These are phyloP conservation scores for Saguinus imperator DNA, from an alignment of 2,113 vertebrate genomes.

Conservation along the genomic window DNA sequence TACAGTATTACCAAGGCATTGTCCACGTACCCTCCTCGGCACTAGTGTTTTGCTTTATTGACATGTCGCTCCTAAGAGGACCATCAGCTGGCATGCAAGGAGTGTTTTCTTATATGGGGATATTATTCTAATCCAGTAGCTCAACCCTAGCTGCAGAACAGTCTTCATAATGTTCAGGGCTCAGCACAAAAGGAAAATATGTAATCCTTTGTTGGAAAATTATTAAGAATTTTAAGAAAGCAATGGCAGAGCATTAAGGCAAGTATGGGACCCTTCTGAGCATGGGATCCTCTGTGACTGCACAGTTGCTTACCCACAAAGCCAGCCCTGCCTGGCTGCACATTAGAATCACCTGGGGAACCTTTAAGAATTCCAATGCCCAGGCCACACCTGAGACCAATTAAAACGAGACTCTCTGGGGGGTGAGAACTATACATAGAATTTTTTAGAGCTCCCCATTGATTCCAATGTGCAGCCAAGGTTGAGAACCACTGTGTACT, in stretches of 20 bases:
- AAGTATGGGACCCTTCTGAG: neutral
- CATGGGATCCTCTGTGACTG: neutral
- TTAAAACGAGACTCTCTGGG: constrained; percentile 6
- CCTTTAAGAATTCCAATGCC: neutral
- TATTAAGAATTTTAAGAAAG: constrained; percentile 16
- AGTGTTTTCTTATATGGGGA: neutral
- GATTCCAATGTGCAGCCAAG: constrained; percentile 23
- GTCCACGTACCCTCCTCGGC: neutral
- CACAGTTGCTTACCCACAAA: neutral
- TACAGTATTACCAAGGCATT: neutral
- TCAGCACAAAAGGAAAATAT: neutral
- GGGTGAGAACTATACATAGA: neutral
- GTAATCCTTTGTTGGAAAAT: neutral
- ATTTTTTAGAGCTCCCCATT: constrained; percentile 8
- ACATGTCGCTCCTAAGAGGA: neutral
- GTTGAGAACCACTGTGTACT: constrained; percentile 1
- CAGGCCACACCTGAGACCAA: neutral
- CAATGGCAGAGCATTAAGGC: neutral
- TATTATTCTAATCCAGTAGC: neutral
- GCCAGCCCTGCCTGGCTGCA: neutral
- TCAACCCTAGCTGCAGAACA: neutral
- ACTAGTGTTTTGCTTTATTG: neutral
- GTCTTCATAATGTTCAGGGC: neutral
- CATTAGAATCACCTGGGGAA: neutral
- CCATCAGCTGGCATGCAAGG: neutral